These are phyloP conservation scores for Sterna hirundo DNA, from an alignment of 2,113 vertebrate species.

Conservation along the genomic window DNA sequence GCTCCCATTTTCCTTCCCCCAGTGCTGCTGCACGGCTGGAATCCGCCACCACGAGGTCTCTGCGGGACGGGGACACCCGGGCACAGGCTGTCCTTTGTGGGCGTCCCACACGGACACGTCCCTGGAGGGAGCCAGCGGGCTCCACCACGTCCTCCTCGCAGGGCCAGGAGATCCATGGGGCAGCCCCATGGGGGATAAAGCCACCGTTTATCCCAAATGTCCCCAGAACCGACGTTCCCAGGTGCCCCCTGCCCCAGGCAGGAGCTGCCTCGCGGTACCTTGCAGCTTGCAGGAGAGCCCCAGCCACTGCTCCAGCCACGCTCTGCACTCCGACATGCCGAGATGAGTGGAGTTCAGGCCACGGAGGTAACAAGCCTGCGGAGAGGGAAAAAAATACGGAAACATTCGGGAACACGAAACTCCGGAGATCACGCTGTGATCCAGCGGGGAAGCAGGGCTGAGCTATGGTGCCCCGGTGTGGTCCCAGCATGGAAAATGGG, in stretches of 20 bases:
- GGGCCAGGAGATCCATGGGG: fast-evolving
- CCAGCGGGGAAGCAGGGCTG: too few relatives aligned
- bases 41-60: not conserved
- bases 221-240: fast-evolving
- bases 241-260: fast-evolving
- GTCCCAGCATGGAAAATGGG: fast-evolving
- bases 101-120: fast-evolving
- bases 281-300: conserved; percentile 81
- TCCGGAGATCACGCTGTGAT: fast-evolving
- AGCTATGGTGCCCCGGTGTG: fast-evolving
- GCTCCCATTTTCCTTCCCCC: fast-evolving
- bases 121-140: fast-evolving
- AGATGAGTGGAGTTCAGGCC: conserved; percentile 80
- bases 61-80: fast-evolving
- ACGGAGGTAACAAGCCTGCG: conserved; percentile 88
- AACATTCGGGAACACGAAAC: fast-evolving
- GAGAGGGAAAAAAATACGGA: not conserved
- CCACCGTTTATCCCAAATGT: fast-evolving
- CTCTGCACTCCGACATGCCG: conserved; percentile 68
- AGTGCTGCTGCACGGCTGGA: fast-evolving
- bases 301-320: conserved; percentile 90
- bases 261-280: conserved; percentile 68
- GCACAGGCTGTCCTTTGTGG: not conserved
- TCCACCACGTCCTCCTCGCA: fast-evolving
- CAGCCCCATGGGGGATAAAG: not conserved